Base-by-base conservation (phyloP, 1,140 invertebrate species). In the Rhynchophorus ferrugineus region DNA sequence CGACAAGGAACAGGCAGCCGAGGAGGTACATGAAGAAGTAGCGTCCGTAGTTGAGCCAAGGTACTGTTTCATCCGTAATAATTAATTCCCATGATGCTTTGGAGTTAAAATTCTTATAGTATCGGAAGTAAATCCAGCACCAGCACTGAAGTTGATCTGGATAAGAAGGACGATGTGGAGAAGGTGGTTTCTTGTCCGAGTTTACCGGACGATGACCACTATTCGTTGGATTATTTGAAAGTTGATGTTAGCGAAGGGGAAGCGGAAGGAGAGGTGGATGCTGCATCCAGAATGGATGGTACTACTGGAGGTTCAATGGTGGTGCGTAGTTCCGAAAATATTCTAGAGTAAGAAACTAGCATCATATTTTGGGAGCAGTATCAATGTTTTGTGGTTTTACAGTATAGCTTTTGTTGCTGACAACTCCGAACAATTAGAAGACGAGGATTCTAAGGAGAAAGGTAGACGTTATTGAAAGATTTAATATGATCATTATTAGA, bases 141-240 rank as follows among this genome's bases (percentile, higher is more conserved):
- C 8, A 21, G 45, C 53, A 33, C 42, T 22, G 44, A 21, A 14
- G 29, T 33, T 14, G 45, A 49, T 39, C 19, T 37, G 7, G 17
- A 16, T 0, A 45, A 49, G 18, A 36, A 44, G 16, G 53, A 48
- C 3, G 41, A 44, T 11, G 29, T 33, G 3, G 54, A 58, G 14
- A 57, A 46, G 29, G 57, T 55, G 17, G 49, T 55, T 9, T 61
- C 58, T 2, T 59, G 59, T 49, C 51, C 59, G 9, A 59, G 59
- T 54, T 44, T 59, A 16, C 52, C 34, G 2, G 49, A 48, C 38
- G 55, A 60, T 13, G 59, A 62, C 36, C 44, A 55, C 8, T 49
- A 59, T 8, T 56, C 54, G 1, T 43, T 57, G 8, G 54, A 29
- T 6, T 45, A 13, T 14, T n/a, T 34, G 2, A 29, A 35, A 37